Evolutionary conservation across 2,113 vertebrate genomes (phyloP), one percentile per base, ranked within the genome.

Genomic region (Macroglossus sobrinus): DNA sequence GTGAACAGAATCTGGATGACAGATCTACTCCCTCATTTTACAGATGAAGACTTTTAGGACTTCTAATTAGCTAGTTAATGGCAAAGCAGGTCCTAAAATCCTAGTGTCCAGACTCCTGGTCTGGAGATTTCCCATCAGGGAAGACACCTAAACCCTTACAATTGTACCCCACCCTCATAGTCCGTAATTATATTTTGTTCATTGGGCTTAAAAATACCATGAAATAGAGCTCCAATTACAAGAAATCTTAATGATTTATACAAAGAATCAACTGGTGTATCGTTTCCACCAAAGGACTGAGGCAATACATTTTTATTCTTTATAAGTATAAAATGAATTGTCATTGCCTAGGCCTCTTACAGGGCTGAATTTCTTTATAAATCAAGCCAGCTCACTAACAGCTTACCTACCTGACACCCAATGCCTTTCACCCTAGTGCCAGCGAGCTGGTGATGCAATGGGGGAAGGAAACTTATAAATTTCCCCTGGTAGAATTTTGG

Each of bases 291-390:
- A 11, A 93, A 81, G 40, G 63, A 35, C 4, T 53, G 74, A 90
- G 13, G 35, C 61, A 93, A 66, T 53, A 30, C 10, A 68, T 69
- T 88, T 93, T 47, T 71, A 61, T 24, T 88, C 63, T 82, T 79
- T 47, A 5, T 71, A 96, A 91, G 74, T 59, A 66, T 64, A 88
- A 96, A 88, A 85, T 71, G 94, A 93, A 91, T 71, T 69, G 38
- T 45, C 89, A 68, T 80, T 88, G 50, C 30, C 84, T 40, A 40
- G 57, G 55, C 50, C 71, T 75, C 55, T 64, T 72, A 43, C 38
- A 30, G 38, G 74, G 43, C 26, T 82, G 45, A 59, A 76, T 95
- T 93, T 68, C 38, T 19, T 18, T 68, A 43, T 59, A 92, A 94
- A 92, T 90, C 64, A 90, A 91, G 71, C 7, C 47, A 90, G 18